A percentile compares a stretch with the other conserved stretches of the same genome.
Evolutionary conservation across 2,113 vertebrate species (phyloP).

Genomic region (Hippolais icterina): DNA sequence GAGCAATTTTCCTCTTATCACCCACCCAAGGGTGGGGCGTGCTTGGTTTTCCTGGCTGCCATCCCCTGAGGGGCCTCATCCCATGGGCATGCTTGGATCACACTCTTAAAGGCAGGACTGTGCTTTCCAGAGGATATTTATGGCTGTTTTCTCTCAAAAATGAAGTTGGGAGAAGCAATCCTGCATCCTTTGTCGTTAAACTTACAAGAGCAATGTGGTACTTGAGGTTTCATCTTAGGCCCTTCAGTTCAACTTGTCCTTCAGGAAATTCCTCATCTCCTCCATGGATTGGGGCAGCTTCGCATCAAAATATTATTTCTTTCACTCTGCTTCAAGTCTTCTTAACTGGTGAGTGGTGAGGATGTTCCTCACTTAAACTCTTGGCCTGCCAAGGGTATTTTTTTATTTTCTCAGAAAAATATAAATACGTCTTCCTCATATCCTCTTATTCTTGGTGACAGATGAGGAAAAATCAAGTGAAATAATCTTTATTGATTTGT

Average conservation of each 20-base stretch:
- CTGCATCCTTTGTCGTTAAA: not conserved
- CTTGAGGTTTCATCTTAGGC: not conserved
- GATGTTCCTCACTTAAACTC: not conserved
- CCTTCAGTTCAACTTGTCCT: not conserved
- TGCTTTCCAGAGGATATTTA: fast-evolving
- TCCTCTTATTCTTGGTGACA: not conserved
- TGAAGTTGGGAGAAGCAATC: not conserved
- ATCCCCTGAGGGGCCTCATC: not conserved
- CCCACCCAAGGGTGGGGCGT: not conserved
- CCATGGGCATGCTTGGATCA: not conserved
- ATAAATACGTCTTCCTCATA: not conserved
- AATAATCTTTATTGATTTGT: not conserved
- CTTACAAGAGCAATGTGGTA: not conserved
- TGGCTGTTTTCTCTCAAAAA: not conserved
- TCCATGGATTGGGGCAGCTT: not conserved
- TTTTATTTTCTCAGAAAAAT: not conserved
- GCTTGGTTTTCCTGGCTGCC: not conserved
- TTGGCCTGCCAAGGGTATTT: not conserved
- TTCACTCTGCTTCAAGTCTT: not conserved
- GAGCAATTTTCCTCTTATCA: not conserved
- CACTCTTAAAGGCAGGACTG: not conserved
- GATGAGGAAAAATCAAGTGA: not conserved
- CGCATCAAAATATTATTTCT: not conserved
- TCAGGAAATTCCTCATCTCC: not conserved
- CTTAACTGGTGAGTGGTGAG: not conserved